Conservation (phyloP, 1,140 invertebrate species). For the Cydia fagiglandana region DNA sequence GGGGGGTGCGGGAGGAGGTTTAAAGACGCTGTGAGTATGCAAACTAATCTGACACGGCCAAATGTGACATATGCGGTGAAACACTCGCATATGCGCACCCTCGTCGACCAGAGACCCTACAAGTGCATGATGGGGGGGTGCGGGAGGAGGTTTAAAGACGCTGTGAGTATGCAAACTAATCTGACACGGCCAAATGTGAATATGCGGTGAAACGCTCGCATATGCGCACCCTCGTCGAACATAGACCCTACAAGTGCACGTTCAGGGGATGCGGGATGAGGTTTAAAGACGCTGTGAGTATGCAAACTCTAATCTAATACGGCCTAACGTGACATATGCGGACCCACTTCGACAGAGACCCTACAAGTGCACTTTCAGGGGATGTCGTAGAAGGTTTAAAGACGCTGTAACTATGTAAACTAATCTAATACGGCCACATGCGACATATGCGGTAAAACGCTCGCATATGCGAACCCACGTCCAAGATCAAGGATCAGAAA, state of each 20-base stretch:
- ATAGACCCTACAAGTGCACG: slow-evolving; percentile 41
- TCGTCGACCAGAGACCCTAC: too few species aligned
- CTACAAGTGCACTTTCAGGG: slow-evolving; percentile 37
- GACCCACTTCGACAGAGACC: slow-evolving; percentile 38
- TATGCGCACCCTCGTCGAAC: slow-evolving; percentile 39
- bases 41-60: slow-evolving; percentile 4
- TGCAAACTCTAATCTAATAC: too few species aligned
- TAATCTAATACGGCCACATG: slow-evolving; percentile 38
- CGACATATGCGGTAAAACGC: slow-evolving; percentile 40
- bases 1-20: slow-evolving; percentile 42
- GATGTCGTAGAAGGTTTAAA: slow-evolving; percentile 49
- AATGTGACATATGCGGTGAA: too few species aligned
- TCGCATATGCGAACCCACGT: slow-evolving; percentile 44
- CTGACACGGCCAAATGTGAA: too few species aligned
- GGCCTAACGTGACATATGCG: slow-evolving; percentile 48
- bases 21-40: slow-evolving; percentile 48
- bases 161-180: slow-evolving; percentile 40
- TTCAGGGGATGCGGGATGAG: slow-evolving; percentile 39
- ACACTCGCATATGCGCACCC: too few species aligned
- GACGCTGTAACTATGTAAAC: slow-evolving; percentile 41
- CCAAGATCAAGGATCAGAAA: too few species aligned
- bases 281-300: too few species aligned
- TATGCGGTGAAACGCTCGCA: slow-evolving; percentile 29
- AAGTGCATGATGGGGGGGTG: slow-evolving; percentile 40
- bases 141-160: slow-evolving; percentile 46